Percentiles rank a stretch among this genome's conserved stretches.
Conservation (phyloP, 1,140 invertebrate genomes). For the Pristionchus pacificus region DNA sequence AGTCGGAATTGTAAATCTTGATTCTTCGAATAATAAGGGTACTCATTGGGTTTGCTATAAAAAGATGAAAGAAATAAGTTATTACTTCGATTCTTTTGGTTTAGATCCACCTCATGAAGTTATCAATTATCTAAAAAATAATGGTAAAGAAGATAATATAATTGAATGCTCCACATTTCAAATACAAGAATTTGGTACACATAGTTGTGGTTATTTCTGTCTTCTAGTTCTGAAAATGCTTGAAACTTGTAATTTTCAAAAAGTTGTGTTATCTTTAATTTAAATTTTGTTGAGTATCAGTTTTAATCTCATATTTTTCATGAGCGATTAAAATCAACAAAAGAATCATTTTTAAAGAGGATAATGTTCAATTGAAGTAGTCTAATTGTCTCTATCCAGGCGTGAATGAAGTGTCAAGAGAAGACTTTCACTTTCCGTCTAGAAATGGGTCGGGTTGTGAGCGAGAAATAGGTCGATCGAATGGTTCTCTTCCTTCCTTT, state of each 20-base stretch:
- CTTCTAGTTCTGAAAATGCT: constrained; percentile 9
- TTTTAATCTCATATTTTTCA: constrained; percentile 14
- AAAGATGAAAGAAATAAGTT: too few species aligned
- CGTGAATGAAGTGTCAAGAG: constrained; percentile 1
- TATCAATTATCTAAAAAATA: too few species aligned
- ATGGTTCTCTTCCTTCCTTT: constrained; percentile 5
- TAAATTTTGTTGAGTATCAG: constrained; percentile 15
- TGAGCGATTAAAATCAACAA: constrained; percentile 14
- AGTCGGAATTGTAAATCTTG: too few species aligned
- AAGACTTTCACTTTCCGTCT: constrained; percentile 14
- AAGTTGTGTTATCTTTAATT: constrained; percentile 14
- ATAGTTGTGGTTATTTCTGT: constrained; percentile 13
- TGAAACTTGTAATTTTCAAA: constrained; percentile 17
- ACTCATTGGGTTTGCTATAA: too few species aligned
- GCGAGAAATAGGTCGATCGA: constrained; percentile 2
- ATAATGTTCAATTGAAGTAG: constrained; percentile 18
- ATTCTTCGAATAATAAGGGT: too few species aligned
- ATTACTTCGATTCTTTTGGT: too few species aligned
- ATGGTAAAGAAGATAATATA: constrained; percentile 13
- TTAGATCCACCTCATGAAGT: too few species aligned
- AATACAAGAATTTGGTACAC: constrained; percentile 15
- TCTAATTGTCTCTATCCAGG: constrained; percentile 16
- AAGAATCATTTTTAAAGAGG: not conserved
- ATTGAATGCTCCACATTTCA: constrained; percentile 17
- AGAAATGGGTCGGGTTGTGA: constrained; percentile 4